A percentile compares a stretch with the other conserved stretches of the same genome.
These are phyloP conservation scores for Heterodera filipjevi DNA, from an alignment of 2,888 invertebrate species.

Conservation along the genomic window DNA sequence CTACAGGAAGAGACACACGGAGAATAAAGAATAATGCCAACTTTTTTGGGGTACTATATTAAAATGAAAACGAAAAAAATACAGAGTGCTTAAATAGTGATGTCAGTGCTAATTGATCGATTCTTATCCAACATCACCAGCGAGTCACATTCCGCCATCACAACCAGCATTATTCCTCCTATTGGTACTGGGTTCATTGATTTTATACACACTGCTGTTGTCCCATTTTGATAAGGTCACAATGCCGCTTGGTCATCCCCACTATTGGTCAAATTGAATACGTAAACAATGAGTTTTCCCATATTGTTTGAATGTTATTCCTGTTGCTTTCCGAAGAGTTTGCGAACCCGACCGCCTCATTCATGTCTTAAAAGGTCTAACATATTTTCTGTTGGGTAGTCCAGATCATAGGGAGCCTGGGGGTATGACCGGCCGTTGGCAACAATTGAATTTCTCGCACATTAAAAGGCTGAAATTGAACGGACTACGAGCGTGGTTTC, in stretches of 20 bases:
- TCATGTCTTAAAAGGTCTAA: conserved; percentile 18
- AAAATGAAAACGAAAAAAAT: neutral
- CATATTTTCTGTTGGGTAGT: conserved; percentile 12
- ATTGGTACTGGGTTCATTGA: neutral
- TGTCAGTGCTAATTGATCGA: conserved; percentile 17
- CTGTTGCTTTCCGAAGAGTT: no score
- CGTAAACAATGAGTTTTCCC: conserved; percentile 12
- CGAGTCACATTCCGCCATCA: conserved; percentile 8
- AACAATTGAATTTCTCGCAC: conserved; percentile 23
- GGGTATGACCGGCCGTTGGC: conserved; percentile 14
- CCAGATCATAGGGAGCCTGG: conserved; percentile 14
- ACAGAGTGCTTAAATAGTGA: conserved; percentile 7
- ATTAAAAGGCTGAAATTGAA: conserved; percentile 26
- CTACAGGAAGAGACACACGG: neutral
- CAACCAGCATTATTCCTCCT: conserved; percentile 4
- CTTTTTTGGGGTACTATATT: neutral
- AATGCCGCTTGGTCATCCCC: conserved; percentile 25
- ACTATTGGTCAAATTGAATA: conserved; percentile 28
- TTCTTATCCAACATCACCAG: conserved; percentile 18
- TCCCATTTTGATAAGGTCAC: conserved; percentile 21
- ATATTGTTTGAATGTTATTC: neutral
- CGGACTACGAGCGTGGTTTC: neutral
- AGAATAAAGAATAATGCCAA: conserved; percentile 14
- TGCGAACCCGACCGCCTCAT: conserved; percentile 15
- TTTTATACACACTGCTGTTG: conserved; percentile 15